Base-by-base conservation (phyloP, 1,140 invertebrate species). In the Ceratitis capitata region DNA sequence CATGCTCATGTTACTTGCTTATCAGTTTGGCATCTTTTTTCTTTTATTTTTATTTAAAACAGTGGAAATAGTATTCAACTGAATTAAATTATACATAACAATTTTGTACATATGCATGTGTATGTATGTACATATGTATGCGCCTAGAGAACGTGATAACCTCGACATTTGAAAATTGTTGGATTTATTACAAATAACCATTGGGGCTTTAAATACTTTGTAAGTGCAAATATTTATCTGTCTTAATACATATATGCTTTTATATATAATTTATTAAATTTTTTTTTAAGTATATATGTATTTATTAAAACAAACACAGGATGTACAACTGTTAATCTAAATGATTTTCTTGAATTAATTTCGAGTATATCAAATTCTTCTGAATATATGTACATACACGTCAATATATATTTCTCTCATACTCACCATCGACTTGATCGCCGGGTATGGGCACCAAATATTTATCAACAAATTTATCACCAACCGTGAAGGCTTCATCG, bases 391-490 rank as follows among this genome's bases (percentile, higher is more conserved):
- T n/a, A n/a, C n/a, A n/a, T n/a, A n/a, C n/a, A n/a, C n/a, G n/a
- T n/a, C n/a, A n/a, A n/a, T n/a, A n/a, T n/a, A n/a, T n/a, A n/a
- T n/a, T n/a, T n/a, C n/a, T n/a, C n/a, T n/a, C n/a, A n/a, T n/a
- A n/a, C n/a, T 93, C 87, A 94, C 94, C 93, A 87, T 94, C 93
- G 86, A 91, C 89, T 84, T 94, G 94, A 88, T 96, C 92, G 88
- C 86, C 88, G 12, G 94, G 94, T 19, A 94, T 94, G 26, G 96
- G 95, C 78, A 90, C 86, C 84, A 97, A 92, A 89, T 96, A 96
- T 92, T 94, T 96, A 92, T 97, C 96, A 35, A 97, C 95, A 87
- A 96, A 96, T 88, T 95, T 94, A 88, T 97, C 96, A 56, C 96
- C 96, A 29, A 94, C 94, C 87, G 94, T 94, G 9, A 97, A 92